Conservation (phyloP, 35 echinoderm and acorn worm genomes). For the Ptychodera flava region DNA sequence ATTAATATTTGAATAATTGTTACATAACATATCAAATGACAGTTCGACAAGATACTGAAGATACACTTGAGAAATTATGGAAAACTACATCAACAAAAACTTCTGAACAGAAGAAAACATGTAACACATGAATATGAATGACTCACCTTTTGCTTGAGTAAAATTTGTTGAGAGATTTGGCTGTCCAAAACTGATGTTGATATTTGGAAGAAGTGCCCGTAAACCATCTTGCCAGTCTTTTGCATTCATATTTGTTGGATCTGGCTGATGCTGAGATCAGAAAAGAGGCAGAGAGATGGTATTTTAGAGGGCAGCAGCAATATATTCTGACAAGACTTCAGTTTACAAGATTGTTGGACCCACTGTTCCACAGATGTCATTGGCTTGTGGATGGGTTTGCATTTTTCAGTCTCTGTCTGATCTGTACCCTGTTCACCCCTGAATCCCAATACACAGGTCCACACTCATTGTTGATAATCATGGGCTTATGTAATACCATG, state of each 20-base stretch:
- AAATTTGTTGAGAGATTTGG: slow-evolving; percentile 15
- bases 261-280: slow-evolving; percentile 32
- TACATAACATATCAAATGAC: no score
- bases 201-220: slow-evolving; percentile 75
- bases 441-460: neutral
- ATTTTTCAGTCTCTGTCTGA: neutral
- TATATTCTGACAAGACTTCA: neutral
- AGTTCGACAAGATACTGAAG: neutral
- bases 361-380: neutral
- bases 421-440: neutral
- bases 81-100: neutral
- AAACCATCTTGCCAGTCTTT: slow-evolving; percentile 77
- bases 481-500: slow-evolving; percentile 27
- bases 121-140: neutral
- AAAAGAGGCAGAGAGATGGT: neutral
- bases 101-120: neutral
- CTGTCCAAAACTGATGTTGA: slow-evolving; percentile 77
- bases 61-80: neutral
- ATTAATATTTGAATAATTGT: no score
- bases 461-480: no score
- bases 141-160: slow-evolving; percentile 6
- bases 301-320: no score
- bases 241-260: slow-evolving; percentile 17
- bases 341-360: no score
- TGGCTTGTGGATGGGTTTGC: no score